Percentiles rank a stretch among this genome's conserved stretches.
These are phyloP conservation scores for Lagodon rhomboides DNA, from an alignment of 2,797 vertebrate species.

Conservation along the genomic window DNA sequence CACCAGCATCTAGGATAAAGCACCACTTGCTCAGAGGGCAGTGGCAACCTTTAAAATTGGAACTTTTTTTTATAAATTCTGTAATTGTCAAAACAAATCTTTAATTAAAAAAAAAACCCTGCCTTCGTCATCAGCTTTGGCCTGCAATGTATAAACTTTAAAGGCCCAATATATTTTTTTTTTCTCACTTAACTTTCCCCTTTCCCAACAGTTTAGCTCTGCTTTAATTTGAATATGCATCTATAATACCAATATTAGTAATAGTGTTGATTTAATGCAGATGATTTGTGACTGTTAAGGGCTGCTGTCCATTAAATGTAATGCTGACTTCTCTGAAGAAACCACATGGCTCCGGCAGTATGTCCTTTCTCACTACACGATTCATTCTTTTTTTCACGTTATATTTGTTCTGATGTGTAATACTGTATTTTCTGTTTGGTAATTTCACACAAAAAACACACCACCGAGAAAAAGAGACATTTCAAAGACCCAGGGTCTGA, in stretches of 20 bases:
- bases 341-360: not conserved
- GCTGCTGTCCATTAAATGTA: not conserved
- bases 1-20: too few species aligned
- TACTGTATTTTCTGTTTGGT: not conserved
- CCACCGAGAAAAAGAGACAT: not conserved
- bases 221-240: not conserved
- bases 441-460: not conserved
- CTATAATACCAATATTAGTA: not conserved
- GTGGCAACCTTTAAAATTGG: too few species aligned
- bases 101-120: too few species aligned
- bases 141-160: not conserved
- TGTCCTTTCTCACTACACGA: not conserved
- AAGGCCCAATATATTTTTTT: not conserved
- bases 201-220: too few species aligned
- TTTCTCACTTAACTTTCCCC: not conserved
- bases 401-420: not conserved
- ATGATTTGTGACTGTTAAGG: not conserved
- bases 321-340: not conserved
- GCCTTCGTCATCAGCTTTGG: not conserved
- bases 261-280: too few species aligned
- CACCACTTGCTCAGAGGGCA: too few species aligned
- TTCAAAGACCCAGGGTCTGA: not conserved
- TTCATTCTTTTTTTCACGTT: not conserved
- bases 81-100: too few species aligned
- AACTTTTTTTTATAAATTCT: too few species aligned